Evolutionary conservation across 2,888 invertebrate species (phyloP), one percentile per base, ranked within the genome.

Genomic region (Archips xylosteana): DNA sequence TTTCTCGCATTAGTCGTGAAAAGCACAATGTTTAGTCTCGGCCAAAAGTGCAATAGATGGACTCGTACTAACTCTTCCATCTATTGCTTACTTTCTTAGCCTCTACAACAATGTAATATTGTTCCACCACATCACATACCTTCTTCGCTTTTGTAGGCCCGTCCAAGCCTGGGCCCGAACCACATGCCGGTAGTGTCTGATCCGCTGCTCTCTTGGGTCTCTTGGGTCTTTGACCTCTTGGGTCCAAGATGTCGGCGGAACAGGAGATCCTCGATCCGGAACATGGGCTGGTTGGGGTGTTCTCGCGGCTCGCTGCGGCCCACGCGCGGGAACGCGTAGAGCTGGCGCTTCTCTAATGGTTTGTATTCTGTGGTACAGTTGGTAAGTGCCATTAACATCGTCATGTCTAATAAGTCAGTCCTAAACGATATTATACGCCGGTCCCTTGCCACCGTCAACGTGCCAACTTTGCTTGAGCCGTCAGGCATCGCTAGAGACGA

Each of bases 81-180:
- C n/a, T n/a, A n/a, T n/a, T n/a, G n/a, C n/a, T n/a, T n/a, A n/a
- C n/a, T n/a, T n/a, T n/a, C n/a, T n/a, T n/a, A n/a, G n/a, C n/a
- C n/a, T n/a, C n/a, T n/a, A n/a, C n/a, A n/a, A n/a, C n/a, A n/a
- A n/a, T n/a, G n/a, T n/a, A 36, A 36, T 36, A 36, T 2, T 39
- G 4, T 39, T 1, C 39, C 4, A 6, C 5, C 39, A 6, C 6
- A 6, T 39, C 39, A 39, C 39, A 39, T 6, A 91, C 92, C 90
- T 74, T 89, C 89, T 42, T 87, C 85, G 51, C 78, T 87, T 80
- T 91, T 94, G 75, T 90, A 91, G 0, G 91, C 85, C 75, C 95
- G 92, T 71, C 96, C 97, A 36, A 96, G 89, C 60, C 96, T 90
- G 0, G 96, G 96, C 51, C 96, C 97, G 79, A 96, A 96, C 97